Conservation (phyloP, 2,888 invertebrate genomes). For the Andrena bicolor region DNA sequence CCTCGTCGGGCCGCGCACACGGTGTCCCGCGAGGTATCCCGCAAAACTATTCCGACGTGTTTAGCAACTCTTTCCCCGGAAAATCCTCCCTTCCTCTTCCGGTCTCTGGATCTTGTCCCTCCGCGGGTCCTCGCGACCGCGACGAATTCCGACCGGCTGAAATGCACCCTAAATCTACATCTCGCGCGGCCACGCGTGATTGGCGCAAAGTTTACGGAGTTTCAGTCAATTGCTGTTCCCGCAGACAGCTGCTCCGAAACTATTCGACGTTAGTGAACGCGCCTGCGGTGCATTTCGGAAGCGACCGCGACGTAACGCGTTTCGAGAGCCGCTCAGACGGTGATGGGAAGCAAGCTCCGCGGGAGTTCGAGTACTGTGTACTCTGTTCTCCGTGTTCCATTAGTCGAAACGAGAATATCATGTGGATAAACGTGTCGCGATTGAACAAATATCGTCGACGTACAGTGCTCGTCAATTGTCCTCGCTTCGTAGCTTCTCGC, state of each 20-base stretch:
- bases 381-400: constrained; percentile 19
- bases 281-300: neutral
- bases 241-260: neutral
- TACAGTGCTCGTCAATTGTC: constrained; percentile 16
- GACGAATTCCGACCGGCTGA: no score
- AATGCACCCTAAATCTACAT: no score
- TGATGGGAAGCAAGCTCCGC: neutral
- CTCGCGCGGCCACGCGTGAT: no score
- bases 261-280: neutral
- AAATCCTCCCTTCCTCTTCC: neutral
- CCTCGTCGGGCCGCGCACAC: constrained; percentile 21
- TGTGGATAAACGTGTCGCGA: constrained; percentile 33
- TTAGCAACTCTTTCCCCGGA: neutral
- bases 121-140: no score
- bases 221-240: neutral
- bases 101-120: neutral
- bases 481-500: neutral
- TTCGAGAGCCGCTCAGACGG: constrained; percentile 7
- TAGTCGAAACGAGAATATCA: constrained; percentile 28
- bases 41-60: neutral
- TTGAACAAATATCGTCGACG: constrained; percentile 15
- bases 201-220: neutral
- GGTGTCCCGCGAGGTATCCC: constrained; percentile 8
- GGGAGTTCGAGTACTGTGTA: constrained; percentile 3
- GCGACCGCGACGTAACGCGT: constrained; percentile 3